Evolutionary conservation across 2,113 vertebrate species (phyloP), one percentile per base, ranked within the genome.

Genomic region (Myodes glareolus): DNA sequence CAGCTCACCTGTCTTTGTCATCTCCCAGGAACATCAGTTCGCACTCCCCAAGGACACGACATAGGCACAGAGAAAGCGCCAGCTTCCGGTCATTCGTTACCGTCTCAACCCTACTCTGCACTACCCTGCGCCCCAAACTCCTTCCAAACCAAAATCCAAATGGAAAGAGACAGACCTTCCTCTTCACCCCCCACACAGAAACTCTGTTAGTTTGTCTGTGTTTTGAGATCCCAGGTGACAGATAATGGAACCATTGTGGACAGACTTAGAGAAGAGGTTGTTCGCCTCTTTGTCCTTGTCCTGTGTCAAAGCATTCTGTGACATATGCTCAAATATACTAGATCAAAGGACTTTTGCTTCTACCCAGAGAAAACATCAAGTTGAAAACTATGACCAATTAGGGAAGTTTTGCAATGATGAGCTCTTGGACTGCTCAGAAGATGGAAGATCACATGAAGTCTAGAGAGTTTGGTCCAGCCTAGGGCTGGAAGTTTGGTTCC

Each of bases 1-100:
- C 75, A 97, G 98, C 94, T 87, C 96, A 84, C 94, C 97, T 96
- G 93, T 97, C 97, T 97, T 98, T 95, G 23, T 97, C 97, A 94
- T 98, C 98, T 98, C 97, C 93, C 91, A 96, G 98, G 92, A 98
- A 98, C 97, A 96, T 98, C 96, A 97, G 98, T 95, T 98, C 93
- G 82, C 92, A 97, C 95, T 98, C 97, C 98, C 85, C 90, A 95
- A 97, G 97, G 98, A 96, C 97, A 23, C 75, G 58, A 36, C 91
- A 94, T 95, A 55, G 75, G 92, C 96, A 96, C 90, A 98, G 95
- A 92, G 96, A 98, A 95, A 97, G 87, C 80, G n/a, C 1, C 0
- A 90, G 84, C 88, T 89, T 96, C 61, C 75, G 81, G 97, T 98
- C 96, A 96, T 97, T 98, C 95, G 95, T 98, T 97, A 97, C 42